phyloP scores from a whole-genome alignment of 1,140 invertebrate species.

The Drosophila orena region DNA sequence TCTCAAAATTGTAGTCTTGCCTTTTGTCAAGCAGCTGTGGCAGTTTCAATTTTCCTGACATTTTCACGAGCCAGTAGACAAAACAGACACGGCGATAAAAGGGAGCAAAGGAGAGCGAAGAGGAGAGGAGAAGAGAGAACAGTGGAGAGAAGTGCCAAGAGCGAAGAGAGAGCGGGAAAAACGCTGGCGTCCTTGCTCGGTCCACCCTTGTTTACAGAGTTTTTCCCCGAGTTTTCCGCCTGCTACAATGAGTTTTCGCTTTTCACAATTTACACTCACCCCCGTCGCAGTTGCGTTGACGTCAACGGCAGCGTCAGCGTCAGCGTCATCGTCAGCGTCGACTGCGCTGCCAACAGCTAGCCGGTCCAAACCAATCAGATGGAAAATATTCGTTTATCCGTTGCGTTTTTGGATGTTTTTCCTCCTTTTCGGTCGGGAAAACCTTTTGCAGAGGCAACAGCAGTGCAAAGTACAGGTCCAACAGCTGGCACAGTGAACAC shows the following conservation, averaged over 20 bases:
- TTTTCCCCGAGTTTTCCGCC: constrained; percentile 52
- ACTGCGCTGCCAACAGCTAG: constrained; percentile 10
- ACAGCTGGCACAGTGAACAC: constrained; percentile 29
- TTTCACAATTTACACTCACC: constrained; percentile 41
- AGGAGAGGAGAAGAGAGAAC: not conserved
- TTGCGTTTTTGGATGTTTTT: constrained; percentile 27
- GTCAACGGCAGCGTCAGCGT: constrained; percentile 2
- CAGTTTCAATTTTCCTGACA: constrained; percentile 40
- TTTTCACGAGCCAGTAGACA: constrained; percentile 29
- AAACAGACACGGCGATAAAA: constrained; percentile 6
- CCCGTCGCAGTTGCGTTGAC: constrained; percentile 14
- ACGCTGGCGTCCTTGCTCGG: constrained; percentile 7
- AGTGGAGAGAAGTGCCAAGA: not conserved
- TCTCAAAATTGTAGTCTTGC: constrained; percentile 15
- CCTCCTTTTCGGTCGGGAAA: constrained; percentile 26
- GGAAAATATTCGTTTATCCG: constrained; percentile 72
- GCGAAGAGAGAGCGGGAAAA: constrained; percentile 2
- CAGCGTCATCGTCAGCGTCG: not conserved
- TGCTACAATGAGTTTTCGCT: constrained; percentile 59
- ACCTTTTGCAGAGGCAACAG: constrained; percentile 2
- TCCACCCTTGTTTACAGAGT: constrained; percentile 43
- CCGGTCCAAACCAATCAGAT: constrained; percentile 56
- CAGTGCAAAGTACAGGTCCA: constrained; percentile 46
- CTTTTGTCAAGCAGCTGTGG: constrained; percentile 38
- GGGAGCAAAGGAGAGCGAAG: not conserved